Evolutionary conservation across 2,888 invertebrate genomes (phyloP).

Genomic region (Biston stratarius): DNA sequence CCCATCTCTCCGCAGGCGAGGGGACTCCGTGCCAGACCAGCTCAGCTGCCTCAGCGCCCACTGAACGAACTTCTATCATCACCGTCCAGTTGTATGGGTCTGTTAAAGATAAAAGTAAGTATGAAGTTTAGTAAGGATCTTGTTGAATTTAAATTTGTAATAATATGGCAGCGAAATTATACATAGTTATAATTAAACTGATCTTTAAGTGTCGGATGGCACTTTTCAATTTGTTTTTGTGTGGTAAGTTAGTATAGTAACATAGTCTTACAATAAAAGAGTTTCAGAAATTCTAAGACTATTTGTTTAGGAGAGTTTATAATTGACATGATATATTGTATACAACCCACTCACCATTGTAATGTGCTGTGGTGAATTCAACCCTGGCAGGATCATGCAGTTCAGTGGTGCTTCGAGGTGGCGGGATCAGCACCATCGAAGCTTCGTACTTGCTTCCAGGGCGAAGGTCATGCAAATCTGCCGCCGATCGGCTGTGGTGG

Average conservation of each 20-base stretch:
- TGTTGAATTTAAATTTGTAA: background rate
- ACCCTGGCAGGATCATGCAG: constrained; percentile 90
- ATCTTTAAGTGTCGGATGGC: background rate
- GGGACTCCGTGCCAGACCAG: constrained; percentile 95
- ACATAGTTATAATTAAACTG: too few species aligned
- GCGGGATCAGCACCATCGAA: constrained; percentile 93
- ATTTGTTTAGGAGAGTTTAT: too few species aligned
- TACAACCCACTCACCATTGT: constrained; percentile 83
- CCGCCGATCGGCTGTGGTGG: constrained; percentile 92
- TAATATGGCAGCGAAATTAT: too few species aligned
- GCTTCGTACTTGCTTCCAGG: constrained; percentile 94
- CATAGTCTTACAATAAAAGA: too few species aligned
- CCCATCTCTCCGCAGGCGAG: constrained; percentile 95
- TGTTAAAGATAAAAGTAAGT: constrained; percentile 47
- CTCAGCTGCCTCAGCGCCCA: constrained; percentile 92
- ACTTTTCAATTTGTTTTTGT: background rate
- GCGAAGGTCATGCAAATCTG: constrained; percentile 91
- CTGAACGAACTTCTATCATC: constrained; percentile 90
- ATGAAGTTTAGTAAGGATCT: background rate
- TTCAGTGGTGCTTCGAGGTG: constrained; percentile 92
- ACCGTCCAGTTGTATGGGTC: constrained; percentile 95
- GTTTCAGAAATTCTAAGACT: too few species aligned
- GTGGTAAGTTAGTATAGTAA: too few species aligned
- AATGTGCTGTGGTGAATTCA: constrained; percentile 90
- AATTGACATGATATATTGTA: too few species aligned